phyloP scores from a whole-genome alignment of 2,888 invertebrate genomes.

The Macrosoma leucophasiata region DNA sequence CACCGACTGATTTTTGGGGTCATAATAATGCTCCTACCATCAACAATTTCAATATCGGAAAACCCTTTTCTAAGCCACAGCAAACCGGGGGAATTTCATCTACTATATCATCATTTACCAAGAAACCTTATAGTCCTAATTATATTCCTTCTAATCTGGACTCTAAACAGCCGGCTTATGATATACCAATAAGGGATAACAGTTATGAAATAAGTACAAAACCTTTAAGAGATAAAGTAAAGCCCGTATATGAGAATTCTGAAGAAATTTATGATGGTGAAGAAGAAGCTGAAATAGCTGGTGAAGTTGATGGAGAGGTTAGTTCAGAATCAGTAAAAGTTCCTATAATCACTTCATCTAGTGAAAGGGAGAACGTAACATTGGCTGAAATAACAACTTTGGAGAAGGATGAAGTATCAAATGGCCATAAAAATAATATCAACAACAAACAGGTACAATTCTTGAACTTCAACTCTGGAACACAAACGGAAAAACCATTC shows the following conservation, averaged over 20 bases:
- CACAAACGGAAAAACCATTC: slow-evolving; percentile 71
- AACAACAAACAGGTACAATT: neutral
- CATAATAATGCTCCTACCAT: slow-evolving; percentile 30
- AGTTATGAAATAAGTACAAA: slow-evolving; percentile 55
- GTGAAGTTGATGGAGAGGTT: slow-evolving; percentile 57
- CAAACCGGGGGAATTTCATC: slow-evolving; percentile 33
- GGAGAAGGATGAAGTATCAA: slow-evolving; percentile 30
- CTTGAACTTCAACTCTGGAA: slow-evolving; percentile 48
- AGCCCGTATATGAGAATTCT: slow-evolving; percentile 58
- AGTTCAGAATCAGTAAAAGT: slow-evolving; percentile 68
- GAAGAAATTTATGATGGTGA: slow-evolving; percentile 66
- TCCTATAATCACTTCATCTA: slow-evolving; percentile 58
- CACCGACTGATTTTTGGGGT: slow-evolving; percentile 56
- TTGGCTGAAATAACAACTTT: slow-evolving; percentile 8
- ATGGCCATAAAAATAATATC: slow-evolving; percentile 30
- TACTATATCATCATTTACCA: slow-evolving; percentile 34
- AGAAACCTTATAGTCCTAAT: slow-evolving; percentile 39
- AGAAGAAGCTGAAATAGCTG: slow-evolving; percentile 42
- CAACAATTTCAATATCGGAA: slow-evolving; percentile 48
- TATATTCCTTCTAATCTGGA: slow-evolving; percentile 54
- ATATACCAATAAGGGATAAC: slow-evolving; percentile 65
- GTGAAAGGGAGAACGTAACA: slow-evolving; percentile 33
- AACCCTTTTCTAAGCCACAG: slow-evolving; percentile 52
- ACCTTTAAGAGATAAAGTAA: slow-evolving; percentile 32
- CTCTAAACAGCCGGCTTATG: slow-evolving; percentile 57